Conservation (phyloP, 2,888 invertebrate species). For the Germaria angustata region DNA sequence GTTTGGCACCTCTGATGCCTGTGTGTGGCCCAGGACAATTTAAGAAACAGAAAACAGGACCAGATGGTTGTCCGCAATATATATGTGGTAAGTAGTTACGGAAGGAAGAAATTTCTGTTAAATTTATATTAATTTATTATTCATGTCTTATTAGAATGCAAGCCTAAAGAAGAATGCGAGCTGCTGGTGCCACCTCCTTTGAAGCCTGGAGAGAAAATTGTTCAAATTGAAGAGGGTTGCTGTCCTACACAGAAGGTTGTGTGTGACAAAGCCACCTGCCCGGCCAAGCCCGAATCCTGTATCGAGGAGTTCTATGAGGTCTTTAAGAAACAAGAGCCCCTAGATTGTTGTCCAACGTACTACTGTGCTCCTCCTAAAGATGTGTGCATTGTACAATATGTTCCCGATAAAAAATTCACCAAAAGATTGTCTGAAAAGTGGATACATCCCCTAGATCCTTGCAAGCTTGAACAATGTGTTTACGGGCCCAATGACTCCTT, state of each 20-base stretch:
- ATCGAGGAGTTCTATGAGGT: conserved; percentile 82
- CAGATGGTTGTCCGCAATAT: conserved; percentile 86
- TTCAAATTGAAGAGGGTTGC: conserved; percentile 84
- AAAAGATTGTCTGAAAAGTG: conserved; percentile 80
- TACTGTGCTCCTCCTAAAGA: conserved; percentile 82
- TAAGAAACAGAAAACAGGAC: conserved; percentile 84
- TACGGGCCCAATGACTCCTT: conserved; percentile 76
- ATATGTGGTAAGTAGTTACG: conserved; percentile 83
- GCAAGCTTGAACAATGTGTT: conserved; percentile 76
- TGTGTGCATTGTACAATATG: conserved; percentile 76
- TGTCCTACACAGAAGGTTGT: conserved; percentile 84
- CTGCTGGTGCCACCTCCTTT: conserved; percentile 79
- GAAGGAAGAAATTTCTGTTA: neutral
- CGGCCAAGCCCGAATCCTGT: conserved; percentile 80
- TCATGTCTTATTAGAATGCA: conserved; percentile 83
- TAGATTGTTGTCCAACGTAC: conserved; percentile 85
- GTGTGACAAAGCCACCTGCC: conserved; percentile 85
- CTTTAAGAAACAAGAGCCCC: conserved; percentile 74
- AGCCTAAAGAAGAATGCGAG: conserved; percentile 86
- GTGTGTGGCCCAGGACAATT: conserved; percentile 87
- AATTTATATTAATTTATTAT: neutral
- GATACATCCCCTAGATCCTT: conserved; percentile 80
- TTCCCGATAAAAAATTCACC: conserved; percentile 73
- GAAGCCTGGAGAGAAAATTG: conserved; percentile 84
- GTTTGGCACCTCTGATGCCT: conserved; percentile 85